Conservation (phyloP, 92 coral and sea anemone genomes). For the Actinernus sp. region DNA sequence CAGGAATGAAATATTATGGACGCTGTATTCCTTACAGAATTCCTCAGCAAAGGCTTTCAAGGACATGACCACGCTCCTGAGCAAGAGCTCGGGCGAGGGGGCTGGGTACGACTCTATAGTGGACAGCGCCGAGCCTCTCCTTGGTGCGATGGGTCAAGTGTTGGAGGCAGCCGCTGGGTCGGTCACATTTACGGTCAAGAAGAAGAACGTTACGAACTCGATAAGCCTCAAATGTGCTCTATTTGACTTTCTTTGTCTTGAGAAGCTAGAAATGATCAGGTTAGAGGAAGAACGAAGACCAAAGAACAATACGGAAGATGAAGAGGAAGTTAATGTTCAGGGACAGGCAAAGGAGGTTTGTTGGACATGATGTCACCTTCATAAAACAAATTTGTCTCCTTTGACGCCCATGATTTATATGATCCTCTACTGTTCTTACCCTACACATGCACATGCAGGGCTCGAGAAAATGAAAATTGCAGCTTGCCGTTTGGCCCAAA, state of each 20-base stretch:
- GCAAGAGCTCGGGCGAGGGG: conserved; percentile 30
- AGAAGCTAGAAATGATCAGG: neutral
- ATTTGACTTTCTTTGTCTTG: conserved; percentile 4
- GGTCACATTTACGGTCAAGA: conserved; percentile 7
- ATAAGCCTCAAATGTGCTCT: conserved; percentile 18
- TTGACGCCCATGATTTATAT: no score
- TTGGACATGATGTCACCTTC: no score
- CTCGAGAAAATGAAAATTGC: no score
- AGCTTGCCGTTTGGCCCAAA: no score
- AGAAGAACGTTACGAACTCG: conserved; percentile 17
- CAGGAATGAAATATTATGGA: no score
- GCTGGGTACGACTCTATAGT: conserved; percentile 44
- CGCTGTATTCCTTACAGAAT: conserved; percentile 12
- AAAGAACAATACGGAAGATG: conserved; percentile 3
- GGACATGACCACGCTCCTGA: conserved; percentile 16
- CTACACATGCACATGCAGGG: no score
- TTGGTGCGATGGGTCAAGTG: conserved; percentile 53
- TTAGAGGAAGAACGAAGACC: neutral
- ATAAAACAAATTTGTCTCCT: no score
- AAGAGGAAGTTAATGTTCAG: conserved; percentile 19
- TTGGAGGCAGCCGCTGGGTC: conserved; percentile 41
- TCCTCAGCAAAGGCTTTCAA: conserved; percentile 27
- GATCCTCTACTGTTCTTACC: no score
- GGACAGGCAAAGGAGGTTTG: conserved; percentile 23
- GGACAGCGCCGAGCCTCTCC: conserved; percentile 32